Percentiles rank a stretch among this genome's conserved stretches.
Evolutionary conservation across 2,113 vertebrate genomes (phyloP).

Genomic region (Tauraco erythrolophus): DNA sequence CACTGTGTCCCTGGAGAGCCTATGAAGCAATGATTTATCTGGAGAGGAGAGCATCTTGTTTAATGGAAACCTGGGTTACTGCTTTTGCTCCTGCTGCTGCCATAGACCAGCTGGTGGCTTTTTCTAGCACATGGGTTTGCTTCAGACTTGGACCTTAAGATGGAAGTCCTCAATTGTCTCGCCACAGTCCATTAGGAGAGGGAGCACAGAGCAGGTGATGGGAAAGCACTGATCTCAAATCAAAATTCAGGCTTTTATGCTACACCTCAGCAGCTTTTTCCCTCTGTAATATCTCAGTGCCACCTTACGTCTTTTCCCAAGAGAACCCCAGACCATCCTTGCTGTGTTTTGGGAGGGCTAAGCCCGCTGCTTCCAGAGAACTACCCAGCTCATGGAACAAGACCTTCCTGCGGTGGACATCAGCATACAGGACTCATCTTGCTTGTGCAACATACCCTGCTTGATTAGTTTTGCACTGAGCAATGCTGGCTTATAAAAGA

Average conservation of each 20-base stretch:
- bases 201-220: neutral
- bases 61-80: neutral
- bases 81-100: neutral
- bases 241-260: neutral
- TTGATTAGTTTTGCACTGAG: neutral
- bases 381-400: neutral
- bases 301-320: neutral
- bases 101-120: neutral
- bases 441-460: neutral
- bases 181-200: neutral
- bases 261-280: neutral
- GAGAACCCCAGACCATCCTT: neutral
- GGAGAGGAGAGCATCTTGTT: neutral
- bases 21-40: neutral
- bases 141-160: neutral
- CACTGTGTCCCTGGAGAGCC: neutral
- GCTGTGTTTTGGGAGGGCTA: neutral
- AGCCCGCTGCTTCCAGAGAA: neutral
- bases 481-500: neutral
- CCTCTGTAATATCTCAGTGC: neutral
- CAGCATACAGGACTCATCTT: neutral
- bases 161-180: neutral
- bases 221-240: neutral
- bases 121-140: neutral
- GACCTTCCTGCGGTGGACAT: neutral